A percentile compares a stretch with the other conserved stretches of the same genome.
Evolutionary conservation across 2,113 vertebrate species (phyloP).

Genomic region (Entelurus aequoreus): DNA sequence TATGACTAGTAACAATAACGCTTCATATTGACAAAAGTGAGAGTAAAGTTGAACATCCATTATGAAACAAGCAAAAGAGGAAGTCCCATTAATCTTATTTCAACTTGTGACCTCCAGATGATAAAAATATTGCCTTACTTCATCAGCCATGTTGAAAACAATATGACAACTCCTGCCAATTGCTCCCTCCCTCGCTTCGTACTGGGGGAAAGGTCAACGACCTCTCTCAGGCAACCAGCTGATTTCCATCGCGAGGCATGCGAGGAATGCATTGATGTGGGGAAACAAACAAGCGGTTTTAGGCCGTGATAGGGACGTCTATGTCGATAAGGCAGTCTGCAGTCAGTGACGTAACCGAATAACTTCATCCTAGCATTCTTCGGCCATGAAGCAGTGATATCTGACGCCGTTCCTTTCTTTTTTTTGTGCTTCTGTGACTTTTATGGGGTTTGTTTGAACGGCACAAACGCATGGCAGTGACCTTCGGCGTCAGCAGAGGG

Average conservation of each 20-base stretch:
- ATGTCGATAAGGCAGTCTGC: background rate
- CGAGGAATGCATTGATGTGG: conserved; percentile 91
- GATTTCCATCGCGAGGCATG: conserved; percentile 88
- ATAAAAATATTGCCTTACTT: background rate
- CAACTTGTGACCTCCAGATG: no score
- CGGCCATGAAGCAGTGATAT: conserved; percentile 6
- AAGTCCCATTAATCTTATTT: no score
- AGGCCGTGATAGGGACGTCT: conserved; percentile 24
- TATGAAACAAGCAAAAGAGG: no score
- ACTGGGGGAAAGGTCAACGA: conserved; percentile 83
- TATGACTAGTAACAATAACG: no score
- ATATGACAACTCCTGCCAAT: background rate
- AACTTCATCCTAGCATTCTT: conserved; percentile 4
- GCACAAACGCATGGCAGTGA: conserved; percentile 38
- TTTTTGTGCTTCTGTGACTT: background rate
- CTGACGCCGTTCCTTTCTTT: conserved; percentile 1
- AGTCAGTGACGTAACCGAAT: conserved; percentile 35
- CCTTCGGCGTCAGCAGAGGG: conserved; percentile 41
- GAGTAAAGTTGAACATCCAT: no score
- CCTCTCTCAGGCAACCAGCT: conserved; percentile 88
- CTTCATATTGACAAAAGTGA: no score
- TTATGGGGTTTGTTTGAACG: conserved; percentile 46
- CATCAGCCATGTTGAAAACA: background rate
- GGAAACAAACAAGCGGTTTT: conserved; percentile 85
- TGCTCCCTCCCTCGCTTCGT: conserved; percentile 19